Conservation (phyloP, 2,797 vertebrate species). For the Florisuga fusca region DNA sequence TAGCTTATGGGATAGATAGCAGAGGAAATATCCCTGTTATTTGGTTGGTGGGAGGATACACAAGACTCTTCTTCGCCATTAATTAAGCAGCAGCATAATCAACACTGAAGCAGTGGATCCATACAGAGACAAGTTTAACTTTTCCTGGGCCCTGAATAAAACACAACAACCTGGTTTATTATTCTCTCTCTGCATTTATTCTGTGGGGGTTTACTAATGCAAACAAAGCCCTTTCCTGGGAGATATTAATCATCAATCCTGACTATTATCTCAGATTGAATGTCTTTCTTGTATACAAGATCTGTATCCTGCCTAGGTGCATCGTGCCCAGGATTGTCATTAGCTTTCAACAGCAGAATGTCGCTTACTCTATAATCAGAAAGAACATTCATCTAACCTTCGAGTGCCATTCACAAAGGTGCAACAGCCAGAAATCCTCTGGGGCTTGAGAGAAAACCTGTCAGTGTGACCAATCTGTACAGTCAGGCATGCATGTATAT, state of each 20-base stretch:
- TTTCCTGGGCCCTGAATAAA: neutral
- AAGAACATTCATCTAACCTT: constrained; percentile 32
- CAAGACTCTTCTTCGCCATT: neutral
- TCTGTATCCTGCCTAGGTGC: neutral
- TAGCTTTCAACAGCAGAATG: constrained; percentile 42
- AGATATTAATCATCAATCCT: neutral
- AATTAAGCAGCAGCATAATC: neutral
- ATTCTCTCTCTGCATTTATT: constrained; percentile 18
- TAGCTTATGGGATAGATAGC: neutral
- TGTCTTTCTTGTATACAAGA: neutral
- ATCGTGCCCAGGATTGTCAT: neutral
- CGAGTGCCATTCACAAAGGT: constrained; percentile 7
- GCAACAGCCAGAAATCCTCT: constrained; percentile 29
- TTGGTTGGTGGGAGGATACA: neutral
- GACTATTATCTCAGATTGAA: neutral
- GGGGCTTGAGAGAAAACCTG: constrained; percentile 6
- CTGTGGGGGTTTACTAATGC: neutral
- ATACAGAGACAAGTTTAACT: neutral
- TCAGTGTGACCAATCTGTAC: neutral
- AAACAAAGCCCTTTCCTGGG: neutral
- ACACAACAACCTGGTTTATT: neutral
- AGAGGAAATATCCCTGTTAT: neutral
- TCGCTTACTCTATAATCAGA: neutral
- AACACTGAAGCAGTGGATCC: neutral
- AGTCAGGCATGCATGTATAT: neutral